Conservation (phyloP, 2,888 invertebrate species). For the Melieria crassipennis region DNA sequence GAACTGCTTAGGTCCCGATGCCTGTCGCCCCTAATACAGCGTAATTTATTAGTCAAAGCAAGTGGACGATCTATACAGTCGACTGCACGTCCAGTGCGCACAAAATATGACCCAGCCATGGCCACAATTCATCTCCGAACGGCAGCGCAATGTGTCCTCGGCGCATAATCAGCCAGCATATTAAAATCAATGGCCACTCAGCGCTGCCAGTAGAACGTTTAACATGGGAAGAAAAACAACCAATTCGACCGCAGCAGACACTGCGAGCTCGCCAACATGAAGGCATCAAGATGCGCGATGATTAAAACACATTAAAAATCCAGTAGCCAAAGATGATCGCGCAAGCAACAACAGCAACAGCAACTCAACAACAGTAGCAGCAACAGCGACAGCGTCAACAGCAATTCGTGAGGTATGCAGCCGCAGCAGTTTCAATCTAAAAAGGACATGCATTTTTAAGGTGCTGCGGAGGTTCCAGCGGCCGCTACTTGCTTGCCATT, state of each 20-base stretch:
- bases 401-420: conserved; percentile 16
- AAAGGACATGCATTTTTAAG: conserved; percentile 29
- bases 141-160: no score
- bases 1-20: no score
- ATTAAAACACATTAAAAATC: conserved; percentile 67
- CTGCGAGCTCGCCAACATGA: not conserved
- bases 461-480: conserved; percentile 2
- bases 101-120: no score
- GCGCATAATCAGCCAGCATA: not conserved
- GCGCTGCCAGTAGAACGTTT: not conserved
- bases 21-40: no score
- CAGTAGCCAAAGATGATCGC: conserved; percentile 59
- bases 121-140: no score
- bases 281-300: conserved; percentile 48
- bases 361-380: not conserved
- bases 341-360: conserved; percentile 17
- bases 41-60: no score
- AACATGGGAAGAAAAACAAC: not conserved
- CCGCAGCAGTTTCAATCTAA: conserved; percentile 4
- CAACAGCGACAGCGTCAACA: conserved; percentile 26
- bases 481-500: conserved; percentile 5
- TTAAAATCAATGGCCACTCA: not conserved
- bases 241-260: not conserved
- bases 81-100: not conserved
- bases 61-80: no score